phyloP scores from a whole-genome alignment of 2,113 vertebrate species.

The Halichoeres trimaculatus region DNA sequence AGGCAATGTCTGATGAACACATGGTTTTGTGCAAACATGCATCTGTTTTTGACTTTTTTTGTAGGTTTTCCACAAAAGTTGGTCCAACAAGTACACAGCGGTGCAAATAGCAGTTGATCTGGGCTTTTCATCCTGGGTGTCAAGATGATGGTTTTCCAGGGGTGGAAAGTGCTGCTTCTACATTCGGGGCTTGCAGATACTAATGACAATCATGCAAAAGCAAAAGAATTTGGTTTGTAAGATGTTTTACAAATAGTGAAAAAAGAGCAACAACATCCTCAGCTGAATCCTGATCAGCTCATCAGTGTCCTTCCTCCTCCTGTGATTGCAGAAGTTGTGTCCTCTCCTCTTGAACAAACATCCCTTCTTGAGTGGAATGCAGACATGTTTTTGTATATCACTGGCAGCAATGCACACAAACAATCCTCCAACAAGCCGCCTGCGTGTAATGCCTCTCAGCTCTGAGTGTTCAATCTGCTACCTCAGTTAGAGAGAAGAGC shows the following conservation, averaged over 20 bases:
- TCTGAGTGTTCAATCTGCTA: slow-evolving; percentile 32
- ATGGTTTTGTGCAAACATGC: slow-evolving; percentile 40
- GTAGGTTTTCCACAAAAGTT: slow-evolving; percentile 13
- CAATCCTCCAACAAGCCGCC: slow-evolving; percentile 40
- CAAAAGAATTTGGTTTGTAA: background rate
- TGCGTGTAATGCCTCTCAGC: slow-evolving; percentile 54
- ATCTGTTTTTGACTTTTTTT: slow-evolving; percentile 12
- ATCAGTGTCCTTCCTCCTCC: background rate
- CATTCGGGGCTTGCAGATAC: background rate
- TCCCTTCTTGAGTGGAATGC: slow-evolving; percentile 54
- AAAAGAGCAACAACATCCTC: too few species aligned
- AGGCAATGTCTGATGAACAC: slow-evolving; percentile 39
- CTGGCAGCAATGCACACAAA: slow-evolving; percentile 52
- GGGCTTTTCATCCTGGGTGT: background rate
- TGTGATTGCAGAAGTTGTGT: background rate
- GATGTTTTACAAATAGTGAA: too few species aligned
- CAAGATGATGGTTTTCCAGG: too few species aligned
- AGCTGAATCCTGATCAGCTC: too few species aligned
- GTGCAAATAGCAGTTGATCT: background rate
- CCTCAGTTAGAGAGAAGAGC: slow-evolving; percentile 12
- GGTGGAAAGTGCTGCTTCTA: too few species aligned
- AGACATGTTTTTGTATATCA: slow-evolving; percentile 62
- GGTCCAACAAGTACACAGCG: background rate
- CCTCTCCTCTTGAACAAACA: slow-evolving; percentile 26
- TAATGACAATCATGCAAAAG: background rate